These are phyloP conservation scores for Acrobasis repandana DNA, from an alignment of 2,888 invertebrate genomes.

Conservation along the genomic window DNA sequence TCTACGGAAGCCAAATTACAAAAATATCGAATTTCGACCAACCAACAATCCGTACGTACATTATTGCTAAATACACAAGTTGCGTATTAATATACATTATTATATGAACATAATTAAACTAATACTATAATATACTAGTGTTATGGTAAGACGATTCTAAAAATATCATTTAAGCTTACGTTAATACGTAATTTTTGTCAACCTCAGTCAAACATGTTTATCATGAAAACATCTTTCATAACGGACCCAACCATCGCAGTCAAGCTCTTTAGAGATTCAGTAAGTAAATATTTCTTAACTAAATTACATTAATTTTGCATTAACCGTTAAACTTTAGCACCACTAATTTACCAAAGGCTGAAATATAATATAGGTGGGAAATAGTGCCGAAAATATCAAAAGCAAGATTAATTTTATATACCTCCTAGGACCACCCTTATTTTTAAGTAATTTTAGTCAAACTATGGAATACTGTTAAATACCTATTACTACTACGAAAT, in stretches of 20 bases:
- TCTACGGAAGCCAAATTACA: constrained; percentile 59
- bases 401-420: background rate
- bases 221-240: background rate
- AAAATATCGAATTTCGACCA: constrained; percentile 43
- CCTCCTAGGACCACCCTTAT: background rate
- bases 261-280: constrained; percentile 32
- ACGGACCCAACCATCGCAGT: constrained; percentile 16
- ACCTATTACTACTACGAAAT: background rate
- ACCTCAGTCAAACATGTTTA: constrained; percentile 15
- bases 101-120: constrained; percentile 47
- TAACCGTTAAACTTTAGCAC: constrained; percentile 37
- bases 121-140: constrained; percentile 39
- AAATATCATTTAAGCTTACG: constrained; percentile 32
- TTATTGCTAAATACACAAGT: constrained; percentile 52
- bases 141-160: constrained; percentile 64
- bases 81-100: constrained; percentile 62
- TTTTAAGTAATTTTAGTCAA: constrained; percentile 1
- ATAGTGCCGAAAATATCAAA: constrained; percentile 29
- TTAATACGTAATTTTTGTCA: background rate
- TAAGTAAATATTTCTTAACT: constrained; percentile 23
- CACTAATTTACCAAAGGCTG: constrained; percentile 38
- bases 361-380: constrained; percentile 44
- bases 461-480: background rate
- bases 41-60: constrained; percentile 48
- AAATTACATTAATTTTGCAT: constrained; percentile 17